Base-by-base conservation (phyloP, 2,113 vertebrate genomes). In the Peromyscus leucopus region DNA sequence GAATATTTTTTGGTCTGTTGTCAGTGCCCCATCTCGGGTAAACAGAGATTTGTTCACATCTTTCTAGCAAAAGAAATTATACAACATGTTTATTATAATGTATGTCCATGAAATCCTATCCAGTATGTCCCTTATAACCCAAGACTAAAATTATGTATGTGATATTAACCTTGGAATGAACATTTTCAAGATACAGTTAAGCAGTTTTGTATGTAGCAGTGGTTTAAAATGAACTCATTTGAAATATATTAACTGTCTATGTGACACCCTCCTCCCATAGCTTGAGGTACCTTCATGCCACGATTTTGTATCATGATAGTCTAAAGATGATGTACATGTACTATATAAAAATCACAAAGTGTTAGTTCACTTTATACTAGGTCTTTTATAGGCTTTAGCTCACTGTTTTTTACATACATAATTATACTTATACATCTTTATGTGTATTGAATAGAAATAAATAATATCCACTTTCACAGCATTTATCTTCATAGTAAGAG, bases 401-500 rank as follows among this genome's bases (percentile, higher is more conserved):
- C 28, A 84, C 28, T 65, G 85, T 71, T 69, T 92, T 91, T 51
- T 74, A 42, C 7, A 39, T 61, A 21, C 31, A 21, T 61, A 63
- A n/a, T 59, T 78, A 71, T 94, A 82, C 1, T 48, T 83, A 88
- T 0, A 91, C 31, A 91, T 90, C 33, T 79, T 88, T 61, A 46
- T 83, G 48, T 89, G 19, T 74, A 39, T 87, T n/a, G 78, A 63
- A 61, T 36, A 82, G 39, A 92, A 94, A 67, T 69, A 82, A 48
- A 93, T 76, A 15, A 88, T 69, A 88, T 10, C 36, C 33, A 91
- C 61, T 94, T 92, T 55, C 75, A 82, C 0, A 46, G 13, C 42
- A 90, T 84, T 87, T 95, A 17, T 96, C 83, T 94, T 93, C 72
- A 78, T 91, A 90, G 80, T 55, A 82, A 94, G 61, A 91, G 12